Evolutionary conservation across 2,888 invertebrate genomes (phyloP), one percentile per base, ranked within the genome.

Genomic region (Craniophora ligustri): DNA sequence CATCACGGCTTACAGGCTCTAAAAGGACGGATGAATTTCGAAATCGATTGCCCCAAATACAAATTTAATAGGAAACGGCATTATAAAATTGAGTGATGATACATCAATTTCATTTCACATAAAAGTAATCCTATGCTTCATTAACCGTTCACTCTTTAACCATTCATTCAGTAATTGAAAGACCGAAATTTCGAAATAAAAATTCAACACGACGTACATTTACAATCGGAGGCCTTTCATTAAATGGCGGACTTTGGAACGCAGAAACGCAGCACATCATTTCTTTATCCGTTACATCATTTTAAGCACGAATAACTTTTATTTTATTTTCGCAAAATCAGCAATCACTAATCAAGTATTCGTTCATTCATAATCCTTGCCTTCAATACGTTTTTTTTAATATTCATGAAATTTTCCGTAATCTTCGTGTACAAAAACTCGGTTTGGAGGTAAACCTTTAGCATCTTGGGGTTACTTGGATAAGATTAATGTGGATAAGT

Each of bases 291-390:
- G 42, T 58, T 39, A 61, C 42, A 66, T 62, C 57, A 58, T 68
- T 75, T 71, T 65, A 47, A 30, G 53, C 46, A 32, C 34, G 58
- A 67, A 66, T 51, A 54, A 59, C 60, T 70, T 70, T 69, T 67
- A 62, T 69, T 67, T 68, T 67, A 64, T 67, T 66, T 66, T 65
- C 35, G 68, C 66, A 56, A 54, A 72, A 71, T 70, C 67, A 56
- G 60, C 78, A 63, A 72, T 77, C 71, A 70, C 64, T 76, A 74
- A 79, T 78, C 78, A 76, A 76, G 77, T 75, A 74, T 76, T 78
- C 80, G 69, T 68, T 76, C 70, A 74, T 71, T 74, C 68, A 68
- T 74, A 74, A 78, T 72, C 70, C 23, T 35, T 31, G 59, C 61
- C 39, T 51, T 39, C 63, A 63, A 74, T 74, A 66, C 56, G 74